Evolutionary conservation across 2,113 vertebrate genomes (phyloP).

Genomic region (Bufo bufo): DNA sequence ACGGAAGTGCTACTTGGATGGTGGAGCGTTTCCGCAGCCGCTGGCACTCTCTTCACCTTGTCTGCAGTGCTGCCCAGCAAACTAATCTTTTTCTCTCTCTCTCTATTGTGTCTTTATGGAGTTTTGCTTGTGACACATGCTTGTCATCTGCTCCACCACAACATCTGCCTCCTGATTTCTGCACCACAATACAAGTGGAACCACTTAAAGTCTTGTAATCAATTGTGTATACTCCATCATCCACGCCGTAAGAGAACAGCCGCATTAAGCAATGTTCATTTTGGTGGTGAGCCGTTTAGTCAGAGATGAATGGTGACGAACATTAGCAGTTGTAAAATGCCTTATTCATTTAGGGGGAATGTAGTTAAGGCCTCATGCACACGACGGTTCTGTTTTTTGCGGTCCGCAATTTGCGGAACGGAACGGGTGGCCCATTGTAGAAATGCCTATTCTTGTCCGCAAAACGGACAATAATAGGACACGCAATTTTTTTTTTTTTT

Average conservation of each 20-base stretch:
- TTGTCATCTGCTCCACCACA: neutral
- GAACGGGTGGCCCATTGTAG: too few relatives aligned
- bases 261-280: neutral
- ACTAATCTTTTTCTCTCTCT: neutral
- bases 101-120: neutral
- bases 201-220: slow-evolving; percentile 14
- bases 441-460: too few relatives aligned
- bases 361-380: neutral
- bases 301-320: neutral
- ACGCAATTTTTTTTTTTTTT: too few relatives aligned
- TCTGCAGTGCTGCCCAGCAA: too few relatives aligned
- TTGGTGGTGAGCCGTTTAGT: neutral
- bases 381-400: too few relatives aligned
- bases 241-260: too few relatives aligned
- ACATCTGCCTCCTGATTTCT: slow-evolving; percentile 8
- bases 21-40: too few relatives aligned
- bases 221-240: neutral
- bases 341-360: neutral
- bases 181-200: slow-evolving; percentile 17
- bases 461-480: too few relatives aligned
- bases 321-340: neutral
- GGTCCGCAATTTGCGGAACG: too few relatives aligned
- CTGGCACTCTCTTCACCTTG: too few relatives aligned
- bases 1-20: too few relatives aligned
- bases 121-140: neutral